Base-by-base conservation (phyloP, 2,113 vertebrate genomes). In the Aldabrachelys gigantea region DNA sequence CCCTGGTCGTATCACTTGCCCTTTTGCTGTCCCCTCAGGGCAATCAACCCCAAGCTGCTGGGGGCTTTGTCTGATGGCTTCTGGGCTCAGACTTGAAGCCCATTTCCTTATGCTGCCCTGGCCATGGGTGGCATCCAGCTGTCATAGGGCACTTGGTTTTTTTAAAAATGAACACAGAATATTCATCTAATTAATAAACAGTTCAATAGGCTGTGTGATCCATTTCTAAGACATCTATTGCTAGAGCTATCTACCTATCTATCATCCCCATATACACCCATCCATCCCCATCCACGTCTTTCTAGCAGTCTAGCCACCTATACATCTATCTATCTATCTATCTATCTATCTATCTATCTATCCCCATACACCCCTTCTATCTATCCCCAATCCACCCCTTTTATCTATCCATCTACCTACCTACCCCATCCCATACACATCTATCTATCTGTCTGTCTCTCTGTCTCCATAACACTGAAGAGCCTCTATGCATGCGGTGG, bases 1-100 rank as follows among this genome's bases (percentile, higher is more conserved):
- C 35, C 65, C 35, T 2, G 1, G n/a, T 38, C 7, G 2, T 9
- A n/a, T 72, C 17, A 5, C 16, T 10, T 3, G 8, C 19, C 35
- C 8, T n/a, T n/a, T n/a, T n/a, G 17, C 62, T 69, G n/a, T 17
- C 14, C 35, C 19, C 9, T 38, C 35, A 0, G n/a, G 65, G 65
- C 65, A 69, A 21, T 10, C 21, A 6, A 25, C 41, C 72, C 72
- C 72, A 22, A 11, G 6, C 24, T 12, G 38, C 25, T 27, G 38
- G 24, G 72, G 41, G 22, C 25, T 78, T 27, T 78, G 75, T 78
- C 11, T 44, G 38, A 25, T 38, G 38, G 22, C 24, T 12, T 72
- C 12, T 38, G 22, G 38, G 41, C 75, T 78, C 41, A 13, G 41
- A 10, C 72, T 10, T 41, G 62, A 75, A 24, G 10, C 72, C n/a